These are phyloP conservation scores for Orestias chungarensis DNA, from an alignment of 2,797 vertebrate genomes.

Conservation along the genomic window DNA sequence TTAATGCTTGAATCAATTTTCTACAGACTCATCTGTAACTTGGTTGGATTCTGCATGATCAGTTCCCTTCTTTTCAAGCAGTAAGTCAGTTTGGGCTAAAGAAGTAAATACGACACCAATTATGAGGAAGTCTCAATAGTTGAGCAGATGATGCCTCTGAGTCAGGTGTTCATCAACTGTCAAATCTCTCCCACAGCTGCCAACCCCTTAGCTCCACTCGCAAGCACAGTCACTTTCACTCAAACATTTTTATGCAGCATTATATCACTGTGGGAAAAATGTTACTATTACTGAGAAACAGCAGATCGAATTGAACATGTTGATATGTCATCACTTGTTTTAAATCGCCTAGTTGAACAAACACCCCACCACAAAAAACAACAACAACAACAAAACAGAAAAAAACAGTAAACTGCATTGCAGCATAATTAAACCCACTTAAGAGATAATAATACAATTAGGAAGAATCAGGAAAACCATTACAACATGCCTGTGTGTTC, in stretches of 20 bases:
- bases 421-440: constrained; percentile 9
- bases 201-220: constrained; percentile 18
- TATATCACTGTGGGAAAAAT: constrained; percentile 33
- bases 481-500: constrained; percentile 6
- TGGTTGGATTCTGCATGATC: constrained; percentile 41
- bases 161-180: constrained; percentile 54
- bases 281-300: constrained; percentile 48
- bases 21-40: constrained; percentile 56
- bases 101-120: constrained; percentile 37
- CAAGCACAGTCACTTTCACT: constrained; percentile 21
- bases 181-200: constrained; percentile 39
- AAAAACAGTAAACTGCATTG: too few species aligned
- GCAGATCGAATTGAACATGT: constrained; percentile 62
- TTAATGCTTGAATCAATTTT: constrained; percentile 72
- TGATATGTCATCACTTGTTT: constrained; percentile 64
- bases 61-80: constrained; percentile 32
- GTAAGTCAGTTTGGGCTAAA: constrained; percentile 16
- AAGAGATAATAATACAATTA: constrained; percentile 20
- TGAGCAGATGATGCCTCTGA: constrained; percentile 49
- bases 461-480: constrained; percentile 3
- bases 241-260: constrained; percentile 41
- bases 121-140: constrained; percentile 43
- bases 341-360: too few species aligned
- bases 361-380: too few species aligned
- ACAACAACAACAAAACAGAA: too few species aligned